These are phyloP conservation scores for Yoshiicerus persimilis DNA, from an alignment of 1,140 invertebrate genomes.

Conservation along the genomic window DNA sequence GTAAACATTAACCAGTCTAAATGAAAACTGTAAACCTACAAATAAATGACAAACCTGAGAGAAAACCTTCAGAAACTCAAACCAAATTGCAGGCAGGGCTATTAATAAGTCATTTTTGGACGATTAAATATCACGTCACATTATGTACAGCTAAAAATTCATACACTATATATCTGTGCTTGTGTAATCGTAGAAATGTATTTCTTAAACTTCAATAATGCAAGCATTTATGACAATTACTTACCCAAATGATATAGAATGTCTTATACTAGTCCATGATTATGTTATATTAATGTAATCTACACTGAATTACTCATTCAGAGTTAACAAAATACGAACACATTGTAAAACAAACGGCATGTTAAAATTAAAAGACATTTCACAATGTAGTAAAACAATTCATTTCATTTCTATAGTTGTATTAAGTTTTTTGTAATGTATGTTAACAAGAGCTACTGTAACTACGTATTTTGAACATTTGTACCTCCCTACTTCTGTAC, in stretches of 20 bases:
- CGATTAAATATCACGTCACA: background rate
- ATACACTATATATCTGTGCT: too few relatives aligned
- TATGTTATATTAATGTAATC: background rate
- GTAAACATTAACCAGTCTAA: background rate
- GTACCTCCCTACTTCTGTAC: background rate
- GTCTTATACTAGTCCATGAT: too few relatives aligned
- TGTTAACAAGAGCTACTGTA: background rate
- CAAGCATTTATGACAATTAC: background rate
- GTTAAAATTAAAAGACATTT: background rate
- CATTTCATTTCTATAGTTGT: background rate
- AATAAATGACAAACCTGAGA: background rate
- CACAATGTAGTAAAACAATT: background rate
- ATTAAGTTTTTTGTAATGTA: background rate
- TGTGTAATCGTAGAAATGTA: background rate
- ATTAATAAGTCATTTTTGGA: background rate
- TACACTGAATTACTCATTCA: background rate
- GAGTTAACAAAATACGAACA: too few relatives aligned
- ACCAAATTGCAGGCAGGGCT: background rate
- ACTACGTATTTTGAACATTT: background rate
- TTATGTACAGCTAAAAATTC: too few relatives aligned
- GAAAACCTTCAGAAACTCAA: background rate
- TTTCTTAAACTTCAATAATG: background rate
- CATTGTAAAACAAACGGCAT: background rate
- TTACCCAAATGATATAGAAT: too few relatives aligned
- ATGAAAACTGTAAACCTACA: background rate